Evolutionary conservation across 2,888 invertebrate species (phyloP).

Genomic region (Chloromyia formosa): DNA sequence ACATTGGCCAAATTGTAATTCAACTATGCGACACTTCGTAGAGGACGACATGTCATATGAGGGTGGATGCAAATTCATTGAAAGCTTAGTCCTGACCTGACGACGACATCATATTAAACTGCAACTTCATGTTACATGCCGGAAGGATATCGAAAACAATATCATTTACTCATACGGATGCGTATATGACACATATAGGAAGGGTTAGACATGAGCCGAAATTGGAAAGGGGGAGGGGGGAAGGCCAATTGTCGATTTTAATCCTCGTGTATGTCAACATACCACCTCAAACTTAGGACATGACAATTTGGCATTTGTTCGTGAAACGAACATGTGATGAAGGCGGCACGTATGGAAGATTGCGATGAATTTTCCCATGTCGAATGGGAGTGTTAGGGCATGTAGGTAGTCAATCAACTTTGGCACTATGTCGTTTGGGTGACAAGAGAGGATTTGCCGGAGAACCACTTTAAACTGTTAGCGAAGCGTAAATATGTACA

Average conservation of each 20-base stretch:
- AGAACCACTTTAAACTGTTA: background rate
- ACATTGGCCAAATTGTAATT: background rate
- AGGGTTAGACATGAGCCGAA: background rate
- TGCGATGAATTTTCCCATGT: slow-evolving; percentile 28
- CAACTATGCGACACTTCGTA: background rate
- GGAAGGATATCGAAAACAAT: background rate
- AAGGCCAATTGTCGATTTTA: slow-evolving; percentile 57
- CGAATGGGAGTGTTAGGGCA: too few relatives aligned
- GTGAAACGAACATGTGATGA: background rate
- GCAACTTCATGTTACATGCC: slow-evolving; percentile 54
- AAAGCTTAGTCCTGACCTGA: slow-evolving; percentile 44
- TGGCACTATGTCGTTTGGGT: too few relatives aligned
- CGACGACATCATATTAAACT: slow-evolving; percentile 50
- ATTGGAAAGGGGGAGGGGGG: background rate
- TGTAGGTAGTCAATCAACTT: too few relatives aligned
- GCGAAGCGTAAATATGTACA: background rate
- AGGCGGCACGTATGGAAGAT: background rate
- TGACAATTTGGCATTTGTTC: slow-evolving; percentile 45
- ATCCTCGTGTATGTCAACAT: slow-evolving; percentile 57
- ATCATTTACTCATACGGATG: background rate
- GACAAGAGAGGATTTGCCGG: too few relatives aligned
- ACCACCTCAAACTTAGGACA: slow-evolving; percentile 50
- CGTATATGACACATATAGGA: background rate
- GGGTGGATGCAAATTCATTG: slow-evolving; percentile 21
- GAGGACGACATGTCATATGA: slow-evolving; percentile 11